Base-by-base conservation (phyloP, 2,888 invertebrate genomes). In the Sepioteuthis lessoniana region DNA sequence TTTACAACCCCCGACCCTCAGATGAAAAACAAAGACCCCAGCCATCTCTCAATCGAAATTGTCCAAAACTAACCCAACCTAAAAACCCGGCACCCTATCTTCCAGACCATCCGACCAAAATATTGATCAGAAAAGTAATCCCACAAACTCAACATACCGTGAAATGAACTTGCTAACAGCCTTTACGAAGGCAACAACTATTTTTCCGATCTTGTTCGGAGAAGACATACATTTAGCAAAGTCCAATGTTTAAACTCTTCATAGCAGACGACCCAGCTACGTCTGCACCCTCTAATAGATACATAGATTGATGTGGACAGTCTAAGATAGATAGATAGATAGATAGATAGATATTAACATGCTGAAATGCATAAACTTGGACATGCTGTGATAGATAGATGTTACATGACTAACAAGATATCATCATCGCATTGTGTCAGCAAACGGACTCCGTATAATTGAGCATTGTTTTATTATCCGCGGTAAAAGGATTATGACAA, bases 151-250 rank as follows among this genome's bases (percentile, higher is more conserved):
- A 35, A 35, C 76, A 76, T 13, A n/a, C 76, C 76, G 76, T 76
- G 76, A 76, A 76, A 76, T 76, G 76, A 76, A 76, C n/a, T 76
- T 35, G 76, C 76, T 76, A 76, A 76, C 76, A 76, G n/a, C 35
- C n/a, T 76, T 35, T 16, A 76, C 76, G n/a, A n/a, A 8, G 31
- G 10, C n/a, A n/a, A n/a, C n/a, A 76, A 76, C 76, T n/a, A 76
- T 76, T 76, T 76, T 76, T 4, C 1, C 76, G 13, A 76, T n/a
- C n/a, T 76, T 76, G n/a, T 13, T 5, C 55, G 7, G 21, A 55
- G 55, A 25, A 55, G 25, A 25, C 55, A 25, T 21, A 76, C 13
- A 35, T 76, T 13, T 76, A n/a, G 76, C 13, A 76, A 35, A 2
- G 76, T 16, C n/a, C 16, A n/a, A 13, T 55, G 55, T 4, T 25